Conservation (phyloP, 2,888 invertebrate genomes). For the Girardia tigrina region DNA sequence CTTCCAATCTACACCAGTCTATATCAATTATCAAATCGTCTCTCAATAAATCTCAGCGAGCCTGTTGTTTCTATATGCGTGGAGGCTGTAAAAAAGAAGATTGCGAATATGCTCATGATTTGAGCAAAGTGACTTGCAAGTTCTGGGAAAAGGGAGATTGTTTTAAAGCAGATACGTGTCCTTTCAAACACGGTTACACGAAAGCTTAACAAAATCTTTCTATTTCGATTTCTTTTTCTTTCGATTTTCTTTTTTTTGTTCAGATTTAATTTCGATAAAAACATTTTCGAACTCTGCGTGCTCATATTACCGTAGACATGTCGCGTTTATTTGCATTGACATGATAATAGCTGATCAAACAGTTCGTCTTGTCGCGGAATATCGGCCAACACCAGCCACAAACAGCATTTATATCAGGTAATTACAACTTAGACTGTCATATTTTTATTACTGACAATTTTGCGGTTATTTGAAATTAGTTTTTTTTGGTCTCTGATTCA, state of each 20-base stretch:
- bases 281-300: no score
- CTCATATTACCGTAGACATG: no score
- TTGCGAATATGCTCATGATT: constrained; percentile 53
- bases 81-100: constrained; percentile 52
- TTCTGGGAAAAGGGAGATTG: constrained; percentile 53
- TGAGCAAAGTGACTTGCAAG: constrained; percentile 51
- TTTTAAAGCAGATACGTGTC: constrained; percentile 51
- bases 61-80: constrained; percentile 52
- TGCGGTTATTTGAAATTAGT: no score
- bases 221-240: not conserved
- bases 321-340: no score
- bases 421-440: no score
- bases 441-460: no score
- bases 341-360: no score
- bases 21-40: not conserved
- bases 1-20: not conserved
- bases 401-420: no score
- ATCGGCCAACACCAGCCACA: no score
- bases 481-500: not conserved
- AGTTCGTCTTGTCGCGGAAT: no score
- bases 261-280: not conserved
- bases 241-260: not conserved
- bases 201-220: not conserved
- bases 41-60: constrained; percentile 31
- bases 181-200: constrained; percentile 42